phyloP scores from a whole-genome alignment of 2,888 invertebrate genomes.

The Blera fallax region DNA sequence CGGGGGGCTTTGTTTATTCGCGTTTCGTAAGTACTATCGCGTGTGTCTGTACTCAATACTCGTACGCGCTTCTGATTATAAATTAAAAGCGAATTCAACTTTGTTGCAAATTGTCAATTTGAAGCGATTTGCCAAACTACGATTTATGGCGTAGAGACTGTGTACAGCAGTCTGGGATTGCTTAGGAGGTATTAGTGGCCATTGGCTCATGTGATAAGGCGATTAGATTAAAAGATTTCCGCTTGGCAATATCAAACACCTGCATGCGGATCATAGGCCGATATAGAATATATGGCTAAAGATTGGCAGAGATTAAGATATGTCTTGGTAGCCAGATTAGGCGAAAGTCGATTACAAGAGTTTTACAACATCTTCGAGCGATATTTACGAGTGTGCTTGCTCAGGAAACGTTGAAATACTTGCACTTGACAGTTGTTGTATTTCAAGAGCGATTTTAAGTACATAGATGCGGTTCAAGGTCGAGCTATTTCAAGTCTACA shows the following conservation, averaged over 20 bases:
- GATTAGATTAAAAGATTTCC: conserved; percentile 6
- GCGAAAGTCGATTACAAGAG: background rate
- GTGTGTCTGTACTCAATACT: too few relatives aligned
- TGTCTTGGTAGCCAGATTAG: background rate
- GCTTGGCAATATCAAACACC: background rate
- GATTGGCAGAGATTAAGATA: background rate
- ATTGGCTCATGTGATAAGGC: background rate
- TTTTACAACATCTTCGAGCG: background rate
- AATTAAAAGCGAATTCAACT: background rate
- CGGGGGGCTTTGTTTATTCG: background rate
- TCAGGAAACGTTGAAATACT: too few relatives aligned
- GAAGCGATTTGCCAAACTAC: background rate
- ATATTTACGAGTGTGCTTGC: too few relatives aligned
- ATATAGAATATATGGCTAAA: background rate
- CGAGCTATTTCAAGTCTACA: too few relatives aligned
- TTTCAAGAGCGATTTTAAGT: background rate
- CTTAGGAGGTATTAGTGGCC: background rate
- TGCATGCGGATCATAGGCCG: background rate
- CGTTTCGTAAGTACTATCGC: background rate
- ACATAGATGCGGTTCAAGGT: background rate
- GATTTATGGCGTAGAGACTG: background rate
- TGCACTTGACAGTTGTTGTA: too few relatives aligned
- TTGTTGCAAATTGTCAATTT: background rate
- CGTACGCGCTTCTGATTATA: background rate
- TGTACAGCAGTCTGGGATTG: background rate